A percentile compares a stretch with the other conserved stretches of the same genome.
phyloP scores from a whole-genome alignment of 2,113 vertebrate genomes.

The Pipra filicauda region DNA sequence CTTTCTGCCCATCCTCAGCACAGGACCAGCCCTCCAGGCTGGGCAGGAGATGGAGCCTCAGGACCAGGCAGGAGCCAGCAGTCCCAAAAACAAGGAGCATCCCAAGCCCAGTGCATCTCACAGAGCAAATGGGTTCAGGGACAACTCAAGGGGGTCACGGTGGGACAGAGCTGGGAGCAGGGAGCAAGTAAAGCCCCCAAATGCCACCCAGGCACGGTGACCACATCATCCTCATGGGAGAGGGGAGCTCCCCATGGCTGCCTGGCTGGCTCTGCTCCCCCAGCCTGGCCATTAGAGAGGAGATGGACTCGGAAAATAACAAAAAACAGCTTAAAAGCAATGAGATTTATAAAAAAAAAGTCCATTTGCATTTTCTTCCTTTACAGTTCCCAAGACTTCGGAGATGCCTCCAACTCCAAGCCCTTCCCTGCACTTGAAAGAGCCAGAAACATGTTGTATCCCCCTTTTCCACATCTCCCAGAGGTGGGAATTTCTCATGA shows the following conservation, averaged over 20 bases:
- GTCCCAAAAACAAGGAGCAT: background rate
- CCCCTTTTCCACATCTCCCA: background rate
- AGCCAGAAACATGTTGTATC: background rate
- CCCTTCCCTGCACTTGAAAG: background rate
- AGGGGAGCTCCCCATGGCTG: background rate
- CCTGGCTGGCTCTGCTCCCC: background rate
- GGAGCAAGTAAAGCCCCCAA: fast-evolving
- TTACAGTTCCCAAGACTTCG: background rate
- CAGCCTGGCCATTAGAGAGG: background rate
- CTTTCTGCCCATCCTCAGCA: background rate
- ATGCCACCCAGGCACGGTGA: background rate
- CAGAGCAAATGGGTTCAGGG: background rate
- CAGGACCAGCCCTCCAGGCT: background rate
- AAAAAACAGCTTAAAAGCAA: background rate
- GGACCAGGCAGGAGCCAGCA: background rate
- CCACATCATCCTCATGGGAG: fast-evolving
- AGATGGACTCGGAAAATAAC: background rate
- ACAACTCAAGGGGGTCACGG: background rate
- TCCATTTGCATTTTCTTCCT: background rate
- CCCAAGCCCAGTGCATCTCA: fast-evolving
- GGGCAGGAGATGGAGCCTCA: fast-evolving
- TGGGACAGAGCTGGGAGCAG: fast-evolving
- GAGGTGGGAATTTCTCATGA: background rate
- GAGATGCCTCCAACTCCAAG: background rate
- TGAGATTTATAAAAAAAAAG: background rate